phyloP scores from a whole-genome alignment of 2,797 vertebrate genomes.

The Gymnoscopelus microlampas region DNA sequence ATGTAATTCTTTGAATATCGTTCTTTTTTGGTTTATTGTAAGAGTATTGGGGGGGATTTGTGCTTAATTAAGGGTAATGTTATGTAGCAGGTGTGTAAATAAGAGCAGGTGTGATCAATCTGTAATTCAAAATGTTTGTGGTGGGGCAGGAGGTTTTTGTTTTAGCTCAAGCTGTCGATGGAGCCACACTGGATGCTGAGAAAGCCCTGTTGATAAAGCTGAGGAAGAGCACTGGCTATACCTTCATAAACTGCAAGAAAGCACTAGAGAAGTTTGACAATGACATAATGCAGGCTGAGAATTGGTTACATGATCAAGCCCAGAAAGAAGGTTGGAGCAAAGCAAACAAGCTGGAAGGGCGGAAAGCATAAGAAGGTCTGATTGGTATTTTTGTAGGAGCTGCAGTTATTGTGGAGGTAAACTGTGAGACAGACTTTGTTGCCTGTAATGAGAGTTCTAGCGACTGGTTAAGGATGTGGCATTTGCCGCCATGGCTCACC shows the following conservation, averaged over 20 bases:
- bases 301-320: slow-evolving; percentile 90
- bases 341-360: slow-evolving; percentile 86
- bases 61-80: no score
- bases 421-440: slow-evolving; percentile 95
- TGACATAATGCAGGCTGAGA: slow-evolving; percentile 86
- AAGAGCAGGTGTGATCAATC: no score
- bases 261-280: slow-evolving; percentile 87
- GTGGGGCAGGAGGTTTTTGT: no score
- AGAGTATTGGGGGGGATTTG: no score
- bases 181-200: slow-evolving; percentile 78
- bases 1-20: no score
- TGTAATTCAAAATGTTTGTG: no score
- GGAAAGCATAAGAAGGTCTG: slow-evolving; percentile 87
- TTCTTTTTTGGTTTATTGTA: no score
- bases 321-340: slow-evolving; percentile 92
- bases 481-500: slow-evolving; percentile 81
- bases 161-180: no score
- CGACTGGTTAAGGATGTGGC: slow-evolving; percentile 87
- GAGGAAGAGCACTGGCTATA: slow-evolving; percentile 89
- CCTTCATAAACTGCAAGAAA: slow-evolving; percentile 92
- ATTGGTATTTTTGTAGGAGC: slow-evolving; percentile 83
- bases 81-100: no score
- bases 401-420: slow-evolving; percentile 92
- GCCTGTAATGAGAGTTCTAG: slow-evolving; percentile 90
- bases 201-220: slow-evolving; percentile 88